Conservation (phyloP, 1,140 invertebrate species). For the Trachymyrmex cornetzi region DNA sequence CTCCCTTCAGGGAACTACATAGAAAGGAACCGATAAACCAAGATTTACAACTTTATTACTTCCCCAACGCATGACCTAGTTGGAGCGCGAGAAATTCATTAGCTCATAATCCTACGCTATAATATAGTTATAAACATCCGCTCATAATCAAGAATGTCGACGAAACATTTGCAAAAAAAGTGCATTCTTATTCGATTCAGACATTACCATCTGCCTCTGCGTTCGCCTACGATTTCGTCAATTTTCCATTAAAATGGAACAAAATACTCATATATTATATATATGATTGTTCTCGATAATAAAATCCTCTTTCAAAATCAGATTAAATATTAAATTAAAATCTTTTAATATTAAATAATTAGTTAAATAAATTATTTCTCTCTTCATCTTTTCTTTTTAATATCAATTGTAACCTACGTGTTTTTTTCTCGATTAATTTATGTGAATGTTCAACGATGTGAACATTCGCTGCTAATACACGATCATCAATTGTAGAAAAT, state of each 20-base stretch:
- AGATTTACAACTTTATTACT: constrained; percentile 49
- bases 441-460: not conserved
- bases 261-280: not conserved
- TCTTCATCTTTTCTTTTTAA: not conserved
- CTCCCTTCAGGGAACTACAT: not conserved
- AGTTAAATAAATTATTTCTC: not conserved
- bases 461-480: not conserved
- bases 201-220: constrained; percentile 46
- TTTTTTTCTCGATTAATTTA: not conserved
- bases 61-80: constrained; percentile 4
- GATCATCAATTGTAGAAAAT: constrained; percentile 4
- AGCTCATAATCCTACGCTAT: constrained; percentile 24
- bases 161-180: constrained; percentile 4
- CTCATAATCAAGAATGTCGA: not conserved
- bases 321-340: too few relatives aligned
- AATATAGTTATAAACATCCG: not conserved
- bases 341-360: not conserved
- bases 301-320: not conserved
- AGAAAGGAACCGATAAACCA: constrained; percentile 31
- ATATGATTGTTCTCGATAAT: constrained; percentile 11
- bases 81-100: constrained; percentile 38
- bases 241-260: constrained; percentile 8
- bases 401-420: not conserved
- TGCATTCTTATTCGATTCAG: not conserved
- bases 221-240: constrained; percentile 47